Evolutionary conservation across 2,113 vertebrate species (phyloP).

Genomic region (Cryptomyrus ogoouensis): DNA sequence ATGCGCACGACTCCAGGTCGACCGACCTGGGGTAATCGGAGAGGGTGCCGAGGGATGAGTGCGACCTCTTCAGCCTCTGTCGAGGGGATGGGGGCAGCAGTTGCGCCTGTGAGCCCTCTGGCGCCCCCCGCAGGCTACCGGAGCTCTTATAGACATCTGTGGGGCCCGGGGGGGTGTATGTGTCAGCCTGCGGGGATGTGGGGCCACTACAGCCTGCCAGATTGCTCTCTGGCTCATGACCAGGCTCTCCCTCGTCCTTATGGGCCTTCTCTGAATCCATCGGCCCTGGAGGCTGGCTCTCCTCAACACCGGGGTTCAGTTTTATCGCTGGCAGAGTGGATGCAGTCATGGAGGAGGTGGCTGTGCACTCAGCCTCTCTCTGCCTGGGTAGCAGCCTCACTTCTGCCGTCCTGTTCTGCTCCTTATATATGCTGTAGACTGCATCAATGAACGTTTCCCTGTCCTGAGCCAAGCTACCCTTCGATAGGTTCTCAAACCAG

Average conservation of each 20-base stretch:
- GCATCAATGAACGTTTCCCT: constrained; percentile 73
- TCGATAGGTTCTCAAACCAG: constrained; percentile 42
- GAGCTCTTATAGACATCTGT: constrained; percentile 55
- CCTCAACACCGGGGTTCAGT: constrained; percentile 68
- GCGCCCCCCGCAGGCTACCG: constrained; percentile 57
- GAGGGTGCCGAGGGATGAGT: constrained; percentile 57
- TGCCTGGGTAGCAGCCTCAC: constrained; percentile 32
- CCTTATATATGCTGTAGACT: constrained; percentile 83
- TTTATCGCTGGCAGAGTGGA: constrained; percentile 78
- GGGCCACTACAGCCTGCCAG: background rate
- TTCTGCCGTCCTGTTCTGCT: constrained; percentile 51
- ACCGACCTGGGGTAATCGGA: constrained; percentile 56
- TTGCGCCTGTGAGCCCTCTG: constrained; percentile 48
- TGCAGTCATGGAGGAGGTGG: constrained; percentile 75
- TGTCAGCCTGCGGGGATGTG: background rate
- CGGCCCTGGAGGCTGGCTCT: constrained; percentile 23
- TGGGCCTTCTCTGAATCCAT: constrained; percentile 29
- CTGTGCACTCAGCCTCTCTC: constrained; percentile 75
- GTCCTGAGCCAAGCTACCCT: constrained; percentile 57
- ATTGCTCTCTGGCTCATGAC: constrained; percentile 40
- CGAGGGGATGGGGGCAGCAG: constrained; percentile 53
- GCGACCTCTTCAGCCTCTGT: constrained; percentile 52
- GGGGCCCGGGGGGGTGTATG: constrained; percentile 34
- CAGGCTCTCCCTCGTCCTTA: constrained; percentile 22
- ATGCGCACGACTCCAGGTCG: constrained; percentile 53